phyloP scores from a whole-genome alignment of 2,113 vertebrate species.

The Tapirus terrestris region DNA sequence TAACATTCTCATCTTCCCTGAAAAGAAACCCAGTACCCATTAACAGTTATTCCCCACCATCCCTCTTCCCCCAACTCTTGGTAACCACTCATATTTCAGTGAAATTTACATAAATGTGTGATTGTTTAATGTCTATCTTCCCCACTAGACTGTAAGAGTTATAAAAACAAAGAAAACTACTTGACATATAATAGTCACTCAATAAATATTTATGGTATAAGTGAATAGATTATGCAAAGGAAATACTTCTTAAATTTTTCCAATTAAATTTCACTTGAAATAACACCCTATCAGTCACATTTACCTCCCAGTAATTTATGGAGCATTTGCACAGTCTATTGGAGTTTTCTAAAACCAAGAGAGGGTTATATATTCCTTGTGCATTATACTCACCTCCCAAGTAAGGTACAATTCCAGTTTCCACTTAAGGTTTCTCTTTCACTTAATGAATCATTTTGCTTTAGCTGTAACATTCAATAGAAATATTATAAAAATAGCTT shows the following conservation, averaged over 20 bases:
- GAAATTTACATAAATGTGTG: neutral
- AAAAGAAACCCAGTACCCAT: neutral
- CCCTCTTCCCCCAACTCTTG: neutral
- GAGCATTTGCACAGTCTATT: neutral
- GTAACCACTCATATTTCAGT: neutral
- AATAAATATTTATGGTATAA: neutral
- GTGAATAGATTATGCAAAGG: neutral
- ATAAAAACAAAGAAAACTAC: neutral
- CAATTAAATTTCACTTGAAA: neutral
- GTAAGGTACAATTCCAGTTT: neutral
- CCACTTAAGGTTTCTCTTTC: neutral
- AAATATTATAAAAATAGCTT: neutral
- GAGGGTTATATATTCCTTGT: neutral
- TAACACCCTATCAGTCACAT: neutral
- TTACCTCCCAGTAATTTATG: neutral
- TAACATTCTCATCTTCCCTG: neutral
- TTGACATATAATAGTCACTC: neutral
- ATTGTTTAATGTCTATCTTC: neutral
- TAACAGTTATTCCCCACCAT: neutral
- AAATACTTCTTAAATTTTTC: neutral
- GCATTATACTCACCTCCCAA: neutral
- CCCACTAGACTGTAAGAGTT: neutral
- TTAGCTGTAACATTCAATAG: neutral
- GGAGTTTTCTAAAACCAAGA: neutral
- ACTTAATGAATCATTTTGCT: neutral